A percentile compares a stretch with the other conserved stretches of the same genome.
Conservation (phyloP, 2,888 invertebrate genomes). For the Mechanitis messenoides region DNA sequence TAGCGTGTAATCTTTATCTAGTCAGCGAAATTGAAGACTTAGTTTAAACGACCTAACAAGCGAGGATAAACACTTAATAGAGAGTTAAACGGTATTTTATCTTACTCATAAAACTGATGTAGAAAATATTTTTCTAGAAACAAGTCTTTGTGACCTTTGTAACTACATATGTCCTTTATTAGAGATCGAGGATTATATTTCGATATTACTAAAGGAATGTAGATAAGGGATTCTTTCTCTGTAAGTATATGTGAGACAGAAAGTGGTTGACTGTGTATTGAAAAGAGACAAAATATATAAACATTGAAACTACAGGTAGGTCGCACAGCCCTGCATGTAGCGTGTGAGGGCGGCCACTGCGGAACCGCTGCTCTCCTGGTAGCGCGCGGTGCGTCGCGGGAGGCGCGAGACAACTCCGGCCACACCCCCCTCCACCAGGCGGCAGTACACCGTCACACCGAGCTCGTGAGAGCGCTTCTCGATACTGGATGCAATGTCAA, state of each 20-base stretch:
- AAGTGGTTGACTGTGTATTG: background rate
- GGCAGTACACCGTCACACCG: constrained; percentile 84
- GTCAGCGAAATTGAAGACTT: too few species aligned
- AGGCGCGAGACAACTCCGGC: constrained; percentile 82
- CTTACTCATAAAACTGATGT: too few species aligned
- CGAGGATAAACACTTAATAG: too few species aligned
- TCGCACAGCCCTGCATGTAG: constrained; percentile 82
- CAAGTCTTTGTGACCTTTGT: background rate
- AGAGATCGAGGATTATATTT: too few species aligned
- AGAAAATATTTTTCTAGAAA: too few species aligned
- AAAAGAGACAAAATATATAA: constrained; percentile 8
- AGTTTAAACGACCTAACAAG: too few species aligned
- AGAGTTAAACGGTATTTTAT: too few species aligned
- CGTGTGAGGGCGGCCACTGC: constrained; percentile 81
- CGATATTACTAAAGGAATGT: too few species aligned
- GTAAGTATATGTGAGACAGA: background rate
- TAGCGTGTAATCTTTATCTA: too few species aligned
- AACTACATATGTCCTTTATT: background rate
- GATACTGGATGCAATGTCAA: constrained; percentile 81
- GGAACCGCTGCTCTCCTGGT: constrained; percentile 78
- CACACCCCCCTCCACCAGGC: constrained; percentile 86
- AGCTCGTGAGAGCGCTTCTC: constrained; percentile 82
- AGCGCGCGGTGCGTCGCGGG: constrained; percentile 78
- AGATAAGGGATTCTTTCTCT: background rate
- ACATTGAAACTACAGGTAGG: constrained; percentile 44